A percentile compares a stretch with the other conserved stretches of the same genome.
Evolutionary conservation across 30 jellyfish, hydroid and myxozoan genomes (phyloP).

Genomic region (Cassiopea andromeda): DNA sequence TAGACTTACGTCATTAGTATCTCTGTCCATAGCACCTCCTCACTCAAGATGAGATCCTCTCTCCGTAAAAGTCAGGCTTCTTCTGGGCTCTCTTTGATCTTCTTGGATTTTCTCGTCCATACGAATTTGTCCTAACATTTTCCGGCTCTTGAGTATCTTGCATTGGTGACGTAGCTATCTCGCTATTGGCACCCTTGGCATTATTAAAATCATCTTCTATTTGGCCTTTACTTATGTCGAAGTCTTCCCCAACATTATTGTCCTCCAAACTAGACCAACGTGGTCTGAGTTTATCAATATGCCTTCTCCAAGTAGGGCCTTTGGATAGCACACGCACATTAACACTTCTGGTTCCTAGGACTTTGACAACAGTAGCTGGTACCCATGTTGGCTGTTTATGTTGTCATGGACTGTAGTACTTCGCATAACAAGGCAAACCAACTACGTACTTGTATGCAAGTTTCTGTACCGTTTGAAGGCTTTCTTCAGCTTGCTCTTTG

Average conservation of each 20-base stretch:
- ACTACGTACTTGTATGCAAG: background rate
- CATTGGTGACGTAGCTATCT: background rate
- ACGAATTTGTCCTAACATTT: background rate
- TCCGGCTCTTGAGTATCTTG: background rate
- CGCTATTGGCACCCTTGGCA: background rate
- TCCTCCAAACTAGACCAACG: background rate
- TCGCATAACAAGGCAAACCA: background rate
- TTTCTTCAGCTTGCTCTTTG: background rate
- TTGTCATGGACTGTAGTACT: background rate
- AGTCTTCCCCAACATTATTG: background rate
- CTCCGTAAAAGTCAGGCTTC: background rate
- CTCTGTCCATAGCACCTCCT: background rate
- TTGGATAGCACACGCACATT: background rate
- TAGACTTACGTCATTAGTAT: background rate
- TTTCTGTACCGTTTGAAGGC: background rate
- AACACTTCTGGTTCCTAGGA: background rate
- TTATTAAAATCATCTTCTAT: background rate
- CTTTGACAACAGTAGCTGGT: background rate
- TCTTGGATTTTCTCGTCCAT: background rate
- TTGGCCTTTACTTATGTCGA: background rate
- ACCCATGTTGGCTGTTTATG: background rate
- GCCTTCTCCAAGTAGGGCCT: background rate
- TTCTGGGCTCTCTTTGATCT: background rate
- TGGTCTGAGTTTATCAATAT: background rate
- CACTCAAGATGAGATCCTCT: background rate